These are phyloP conservation scores for Lutjanus argentimaculatus DNA, from an alignment of 2,797 vertebrate genomes.

Conservation along the genomic window DNA sequence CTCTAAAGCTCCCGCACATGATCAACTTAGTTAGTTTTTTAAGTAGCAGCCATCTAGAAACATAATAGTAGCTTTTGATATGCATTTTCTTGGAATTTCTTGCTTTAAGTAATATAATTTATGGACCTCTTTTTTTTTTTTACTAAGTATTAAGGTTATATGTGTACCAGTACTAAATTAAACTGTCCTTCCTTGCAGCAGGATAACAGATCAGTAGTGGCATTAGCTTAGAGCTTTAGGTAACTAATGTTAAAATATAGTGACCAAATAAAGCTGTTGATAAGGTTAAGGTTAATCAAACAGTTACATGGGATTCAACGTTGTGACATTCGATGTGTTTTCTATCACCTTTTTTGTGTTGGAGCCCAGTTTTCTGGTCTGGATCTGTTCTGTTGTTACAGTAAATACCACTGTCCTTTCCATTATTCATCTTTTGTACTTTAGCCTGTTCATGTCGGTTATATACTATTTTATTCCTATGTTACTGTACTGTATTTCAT, in stretches of 20 bases:
- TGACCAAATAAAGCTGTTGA: constrained; percentile 63
- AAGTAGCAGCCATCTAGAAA: constrained; percentile 41
- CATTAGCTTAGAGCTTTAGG: constrained; percentile 40
- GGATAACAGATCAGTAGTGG: constrained; percentile 28
- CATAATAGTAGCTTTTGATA: constrained; percentile 46
- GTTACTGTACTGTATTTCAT: constrained; percentile 65
- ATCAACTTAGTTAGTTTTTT: constrained; percentile 37
- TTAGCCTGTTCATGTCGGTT: constrained; percentile 55
- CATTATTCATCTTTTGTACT: constrained; percentile 67
- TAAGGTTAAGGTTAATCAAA: constrained; percentile 34
- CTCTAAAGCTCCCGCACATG: constrained; percentile 53
- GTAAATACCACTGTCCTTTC: constrained; percentile 73
- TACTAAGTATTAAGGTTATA: constrained; percentile 51
- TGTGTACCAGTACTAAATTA: constrained; percentile 35
- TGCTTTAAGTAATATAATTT: constrained; percentile 61
- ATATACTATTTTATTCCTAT: constrained; percentile 57
- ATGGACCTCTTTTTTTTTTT: constrained; percentile 43
- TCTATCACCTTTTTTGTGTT: constrained; percentile 23
- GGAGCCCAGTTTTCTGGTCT: constrained; percentile 45
- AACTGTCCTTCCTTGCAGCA: constrained; percentile 24
- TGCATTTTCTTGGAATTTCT: constrained; percentile 47
- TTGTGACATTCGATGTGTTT: constrained; percentile 34
- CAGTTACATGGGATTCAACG: constrained; percentile 26
- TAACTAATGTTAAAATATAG: constrained; percentile 44
- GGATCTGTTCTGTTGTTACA: constrained; percentile 44